phyloP scores from a whole-genome alignment of 2,888 invertebrate species.

The Drosophila prostipennis region DNA sequence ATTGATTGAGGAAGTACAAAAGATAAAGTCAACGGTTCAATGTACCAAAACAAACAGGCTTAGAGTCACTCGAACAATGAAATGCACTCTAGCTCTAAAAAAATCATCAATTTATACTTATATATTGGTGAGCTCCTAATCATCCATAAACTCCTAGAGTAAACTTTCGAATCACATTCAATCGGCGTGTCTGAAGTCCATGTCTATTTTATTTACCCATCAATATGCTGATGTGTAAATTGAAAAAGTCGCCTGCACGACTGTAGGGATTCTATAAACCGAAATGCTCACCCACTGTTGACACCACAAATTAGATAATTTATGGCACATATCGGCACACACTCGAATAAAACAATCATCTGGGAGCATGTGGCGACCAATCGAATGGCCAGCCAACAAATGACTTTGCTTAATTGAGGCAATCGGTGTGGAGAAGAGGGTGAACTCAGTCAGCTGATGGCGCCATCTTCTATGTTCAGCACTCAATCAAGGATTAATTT shows the following conservation, averaged over 20 bases:
- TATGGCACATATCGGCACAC: conserved; percentile 31
- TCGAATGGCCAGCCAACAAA: conserved; percentile 17
- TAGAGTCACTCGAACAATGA: not conserved
- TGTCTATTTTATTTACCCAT: conserved; percentile 23
- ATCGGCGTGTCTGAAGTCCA: conserved; percentile 56
- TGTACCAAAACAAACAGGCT: conserved; percentile 27
- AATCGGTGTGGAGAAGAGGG: conserved; percentile 39
- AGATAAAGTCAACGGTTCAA: conserved; percentile 48
- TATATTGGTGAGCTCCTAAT: not conserved
- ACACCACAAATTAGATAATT: conserved; percentile 61
- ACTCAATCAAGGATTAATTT: conserved; percentile 54
- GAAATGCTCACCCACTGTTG: conserved; percentile 47
- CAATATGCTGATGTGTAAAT: conserved; percentile 54
- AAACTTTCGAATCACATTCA: conserved; percentile 51
- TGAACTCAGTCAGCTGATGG: conserved; percentile 15
- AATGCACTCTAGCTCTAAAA: not conserved
- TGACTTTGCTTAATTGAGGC: conserved; percentile 56
- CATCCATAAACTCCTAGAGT: not conserved
- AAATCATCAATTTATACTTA: not conserved
- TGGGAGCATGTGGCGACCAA: conserved; percentile 3
- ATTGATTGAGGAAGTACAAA: conserved; percentile 37
- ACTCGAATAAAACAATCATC: conserved; percentile 18
- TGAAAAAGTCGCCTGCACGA: conserved; percentile 47
- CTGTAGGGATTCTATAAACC: conserved; percentile 26
- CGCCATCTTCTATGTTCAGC: conserved; percentile 1